phyloP scores from a whole-genome alignment of 2,888 invertebrate species.

The Lepeophtheirus nordmannii region DNA sequence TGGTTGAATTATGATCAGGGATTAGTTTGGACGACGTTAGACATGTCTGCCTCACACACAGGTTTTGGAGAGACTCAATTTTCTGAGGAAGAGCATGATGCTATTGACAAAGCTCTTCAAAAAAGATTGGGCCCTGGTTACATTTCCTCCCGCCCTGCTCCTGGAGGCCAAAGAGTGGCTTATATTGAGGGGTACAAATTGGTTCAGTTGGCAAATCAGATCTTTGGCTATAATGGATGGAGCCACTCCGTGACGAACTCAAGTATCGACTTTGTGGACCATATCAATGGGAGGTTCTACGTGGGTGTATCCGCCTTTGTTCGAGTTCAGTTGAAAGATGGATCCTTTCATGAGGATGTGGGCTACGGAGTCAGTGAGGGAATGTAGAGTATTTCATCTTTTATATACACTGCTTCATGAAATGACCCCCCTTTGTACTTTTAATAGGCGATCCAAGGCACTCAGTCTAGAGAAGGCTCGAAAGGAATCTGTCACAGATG shows the following conservation, averaged over 20 bases:
- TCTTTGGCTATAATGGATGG: constrained; percentile 38
- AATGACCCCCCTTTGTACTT: too few relatives aligned
- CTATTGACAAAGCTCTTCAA: constrained; percentile 33
- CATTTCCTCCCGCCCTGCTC: constrained; percentile 35
- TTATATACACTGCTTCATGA: not conserved
- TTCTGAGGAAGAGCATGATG: constrained; percentile 32
- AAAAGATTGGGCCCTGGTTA: constrained; percentile 35
- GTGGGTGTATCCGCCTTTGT: constrained; percentile 37
- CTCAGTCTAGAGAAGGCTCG: constrained; percentile 33
- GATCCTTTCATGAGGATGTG: constrained; percentile 36
- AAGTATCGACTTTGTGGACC: constrained; percentile 31
- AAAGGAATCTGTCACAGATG: constrained; percentile 36
- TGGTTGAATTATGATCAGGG: too few relatives aligned
- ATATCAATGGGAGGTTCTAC: constrained; percentile 33
- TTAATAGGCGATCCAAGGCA: constrained; percentile 30
- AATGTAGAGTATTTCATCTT: constrained; percentile 25
- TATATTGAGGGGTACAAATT: constrained; percentile 36
- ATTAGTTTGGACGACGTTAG: too few relatives aligned
- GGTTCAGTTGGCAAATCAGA: constrained; percentile 35
- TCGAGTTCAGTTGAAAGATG: constrained; percentile 36
- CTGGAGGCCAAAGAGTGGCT: constrained; percentile 35
- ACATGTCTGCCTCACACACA: too few relatives aligned
- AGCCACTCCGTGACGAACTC: constrained; percentile 36
- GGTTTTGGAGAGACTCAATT: constrained; percentile 28
- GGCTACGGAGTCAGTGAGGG: constrained; percentile 38